Evolutionary conservation across 2,888 invertebrate species (phyloP).

Genomic region (Idaea straminata): DNA sequence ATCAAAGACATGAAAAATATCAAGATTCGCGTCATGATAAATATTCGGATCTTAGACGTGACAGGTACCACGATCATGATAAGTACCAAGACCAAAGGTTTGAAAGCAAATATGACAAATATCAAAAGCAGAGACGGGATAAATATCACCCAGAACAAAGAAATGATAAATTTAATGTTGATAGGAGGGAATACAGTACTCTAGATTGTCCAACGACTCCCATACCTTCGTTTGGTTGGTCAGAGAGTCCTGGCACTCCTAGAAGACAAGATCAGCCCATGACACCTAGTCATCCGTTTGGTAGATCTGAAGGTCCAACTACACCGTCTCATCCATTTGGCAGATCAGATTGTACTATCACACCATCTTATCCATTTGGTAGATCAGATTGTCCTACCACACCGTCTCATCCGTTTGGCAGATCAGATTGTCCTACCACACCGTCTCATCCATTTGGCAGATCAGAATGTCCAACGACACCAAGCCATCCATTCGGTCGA

Average conservation of each 20-base stretch:
- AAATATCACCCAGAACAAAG: neutral
- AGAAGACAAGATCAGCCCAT: conserved; percentile 45
- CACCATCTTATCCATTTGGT: conserved; percentile 52
- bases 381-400: conserved; percentile 42
- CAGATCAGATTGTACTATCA: conserved; percentile 46
- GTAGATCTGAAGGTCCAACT: conserved; percentile 43
- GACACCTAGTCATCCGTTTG: conserved; percentile 50
- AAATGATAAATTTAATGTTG: conserved; percentile 33
- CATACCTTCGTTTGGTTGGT: conserved; percentile 41
- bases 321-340: conserved; percentile 49
- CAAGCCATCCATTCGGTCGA: conserved; percentile 32
- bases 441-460: conserved; percentile 37
- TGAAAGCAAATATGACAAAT: conserved; percentile 26
- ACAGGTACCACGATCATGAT: conserved; percentile 14
- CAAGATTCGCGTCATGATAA: conserved; percentile 28
- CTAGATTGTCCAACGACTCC: conserved; percentile 41
- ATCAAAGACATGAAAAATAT: conserved; percentile 18
- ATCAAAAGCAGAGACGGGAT: conserved; percentile 26
- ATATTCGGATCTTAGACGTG: conserved; percentile 27
- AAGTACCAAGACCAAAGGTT: conserved; percentile 30
- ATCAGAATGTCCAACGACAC: conserved; percentile 33
- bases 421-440: conserved; percentile 35
- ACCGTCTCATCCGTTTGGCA: conserved; percentile 40
- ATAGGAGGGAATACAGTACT: conserved; percentile 37
- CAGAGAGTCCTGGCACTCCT: conserved; percentile 46